phyloP scores from a whole-genome alignment of 2,797 vertebrate species.

The Distichodus sexfasciatus region DNA sequence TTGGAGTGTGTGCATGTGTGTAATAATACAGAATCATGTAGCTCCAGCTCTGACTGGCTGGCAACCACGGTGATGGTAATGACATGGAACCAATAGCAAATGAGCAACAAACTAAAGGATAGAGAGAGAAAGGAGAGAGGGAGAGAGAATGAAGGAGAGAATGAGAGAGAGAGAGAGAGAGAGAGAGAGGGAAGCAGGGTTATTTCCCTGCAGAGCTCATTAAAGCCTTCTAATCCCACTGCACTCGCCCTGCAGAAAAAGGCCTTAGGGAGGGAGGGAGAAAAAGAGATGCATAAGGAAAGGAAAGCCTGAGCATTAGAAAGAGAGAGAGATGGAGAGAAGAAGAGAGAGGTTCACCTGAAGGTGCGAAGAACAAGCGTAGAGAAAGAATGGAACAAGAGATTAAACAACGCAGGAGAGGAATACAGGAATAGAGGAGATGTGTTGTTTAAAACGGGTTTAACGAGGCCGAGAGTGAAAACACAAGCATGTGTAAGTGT shows the following conservation, averaged over 20 bases:
- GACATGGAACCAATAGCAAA: constrained; percentile 16
- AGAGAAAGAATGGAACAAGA: too few relatives aligned
- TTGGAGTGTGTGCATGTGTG: too few relatives aligned
- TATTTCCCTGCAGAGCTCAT: constrained; percentile 72
- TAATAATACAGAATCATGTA: too few relatives aligned
- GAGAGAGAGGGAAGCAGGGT: constrained; percentile 21
- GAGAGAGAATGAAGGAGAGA: constrained; percentile 2
- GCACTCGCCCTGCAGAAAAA: constrained; percentile 58
- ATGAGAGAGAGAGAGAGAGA: constrained; percentile 35
- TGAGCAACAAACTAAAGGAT: neutral
- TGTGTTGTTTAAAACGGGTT: too few relatives aligned
- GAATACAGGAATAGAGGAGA: too few relatives aligned
- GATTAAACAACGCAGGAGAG: too few relatives aligned
- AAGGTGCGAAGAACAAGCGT: too few relatives aligned
- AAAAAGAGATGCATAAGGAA: too few relatives aligned
- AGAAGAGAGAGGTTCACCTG: constrained; percentile 1
- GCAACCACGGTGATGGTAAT: neutral
- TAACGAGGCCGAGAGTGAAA: too few relatives aligned
- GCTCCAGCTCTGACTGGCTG: too few relatives aligned
- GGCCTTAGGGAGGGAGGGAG: constrained; percentile 47
- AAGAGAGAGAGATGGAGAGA: constrained; percentile 8
- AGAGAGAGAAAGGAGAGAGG: constrained; percentile 6
- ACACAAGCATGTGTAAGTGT: too few relatives aligned
- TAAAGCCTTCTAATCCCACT: constrained; percentile 62
- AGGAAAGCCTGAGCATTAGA: too few relatives aligned